These are phyloP conservation scores for Falcaria lacertinaria DNA, from an alignment of 2,888 invertebrate species.

Conservation along the genomic window DNA sequence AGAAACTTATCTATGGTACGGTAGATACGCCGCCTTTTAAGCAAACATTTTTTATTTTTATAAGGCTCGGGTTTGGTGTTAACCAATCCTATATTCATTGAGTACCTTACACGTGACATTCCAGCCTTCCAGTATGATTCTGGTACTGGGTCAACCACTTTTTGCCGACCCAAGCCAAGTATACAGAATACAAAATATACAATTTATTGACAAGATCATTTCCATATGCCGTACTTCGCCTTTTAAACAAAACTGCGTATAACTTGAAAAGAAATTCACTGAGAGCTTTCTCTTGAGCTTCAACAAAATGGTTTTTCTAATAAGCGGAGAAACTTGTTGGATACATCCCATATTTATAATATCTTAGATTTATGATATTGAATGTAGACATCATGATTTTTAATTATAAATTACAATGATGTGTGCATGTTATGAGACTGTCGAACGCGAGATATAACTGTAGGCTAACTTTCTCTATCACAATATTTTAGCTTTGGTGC, in stretches of 20 bases:
- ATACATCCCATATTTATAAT: background rate
- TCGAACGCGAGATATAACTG: background rate
- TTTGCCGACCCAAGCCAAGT: background rate
- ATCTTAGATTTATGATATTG: background rate
- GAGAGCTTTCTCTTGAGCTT: background rate
- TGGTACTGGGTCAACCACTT: constrained; percentile 7
- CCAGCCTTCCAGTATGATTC: constrained; percentile 1
- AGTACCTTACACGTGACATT: background rate
- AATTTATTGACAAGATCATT: constrained; percentile 2
- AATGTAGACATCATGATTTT: background rate
- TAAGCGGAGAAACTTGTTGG: background rate
- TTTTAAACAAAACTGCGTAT: no score
- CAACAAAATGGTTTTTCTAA: background rate
- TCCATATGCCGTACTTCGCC: no score
- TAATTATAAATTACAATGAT: background rate
- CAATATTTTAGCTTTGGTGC: background rate
- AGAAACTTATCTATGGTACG: no score
- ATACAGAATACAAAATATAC: background rate
- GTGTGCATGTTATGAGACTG: background rate
- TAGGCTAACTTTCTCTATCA: background rate
- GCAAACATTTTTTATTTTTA: no score
- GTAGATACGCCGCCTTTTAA: no score
- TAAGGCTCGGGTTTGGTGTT: no score
- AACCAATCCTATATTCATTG: constrained; percentile 1
- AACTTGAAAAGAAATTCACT: no score